A percentile compares a stretch with the other conserved stretches of the same genome.
Conservation (phyloP, 2,888 invertebrate genomes). For the Pilophorus perplexus region DNA sequence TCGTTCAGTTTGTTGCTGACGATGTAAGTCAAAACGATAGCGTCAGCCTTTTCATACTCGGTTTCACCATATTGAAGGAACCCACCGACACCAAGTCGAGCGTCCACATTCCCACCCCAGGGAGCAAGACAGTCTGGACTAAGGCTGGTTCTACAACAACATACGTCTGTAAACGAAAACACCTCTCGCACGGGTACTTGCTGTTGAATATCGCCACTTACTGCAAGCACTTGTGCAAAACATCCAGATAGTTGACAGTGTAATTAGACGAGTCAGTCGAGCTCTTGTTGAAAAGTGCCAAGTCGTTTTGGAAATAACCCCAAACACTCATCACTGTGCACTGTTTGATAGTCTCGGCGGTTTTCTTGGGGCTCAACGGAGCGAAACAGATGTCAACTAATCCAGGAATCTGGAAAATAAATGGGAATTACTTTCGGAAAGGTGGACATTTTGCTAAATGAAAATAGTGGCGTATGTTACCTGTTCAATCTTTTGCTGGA, state of each 20-base stretch:
- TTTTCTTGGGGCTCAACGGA: conserved; percentile 59
- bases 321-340: conserved; percentile 81
- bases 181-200: not conserved
- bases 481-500: conserved; percentile 66
- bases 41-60: conserved; percentile 55
- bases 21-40: conserved; percentile 72
- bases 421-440: not conserved
- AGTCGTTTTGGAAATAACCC: conserved; percentile 70
- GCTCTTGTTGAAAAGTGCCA: conserved; percentile 55
- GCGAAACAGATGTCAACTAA: conserved; percentile 77
- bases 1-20: conserved; percentile 67
- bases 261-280: conserved; percentile 44
- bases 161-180: no score
- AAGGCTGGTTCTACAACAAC: conserved; percentile 57
- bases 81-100: conserved; percentile 83
- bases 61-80: conserved; percentile 57
- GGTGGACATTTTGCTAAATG: not conserved
- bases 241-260: conserved; percentile 56
- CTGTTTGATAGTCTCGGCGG: conserved; percentile 55
- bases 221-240: conserved; percentile 56
- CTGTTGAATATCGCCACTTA: conserved; percentile 50
- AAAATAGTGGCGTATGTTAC: conserved; percentile 51
- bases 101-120: conserved; percentile 86
- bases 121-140: conserved; percentile 69
- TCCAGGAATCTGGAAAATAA: conserved; percentile 48